Percentiles rank a stretch among this genome's conserved stretches.
These are phyloP conservation scores for Xiphorhynchus elegans DNA, from an alignment of 2,113 vertebrate species.

Conservation along the genomic window DNA sequence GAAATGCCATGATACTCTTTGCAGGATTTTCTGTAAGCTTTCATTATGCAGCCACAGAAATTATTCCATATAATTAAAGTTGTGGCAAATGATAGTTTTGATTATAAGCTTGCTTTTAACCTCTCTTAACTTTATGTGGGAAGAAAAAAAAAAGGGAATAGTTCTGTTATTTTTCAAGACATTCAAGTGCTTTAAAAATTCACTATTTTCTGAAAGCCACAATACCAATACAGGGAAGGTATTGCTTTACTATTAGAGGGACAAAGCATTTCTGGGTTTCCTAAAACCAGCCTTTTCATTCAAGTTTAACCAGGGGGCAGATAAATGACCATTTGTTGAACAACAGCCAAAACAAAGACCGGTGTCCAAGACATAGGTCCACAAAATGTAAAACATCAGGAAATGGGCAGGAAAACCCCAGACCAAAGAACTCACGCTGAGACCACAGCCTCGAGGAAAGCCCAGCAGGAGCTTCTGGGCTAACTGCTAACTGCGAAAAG, in stretches of 20 bases:
- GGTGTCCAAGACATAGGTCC: neutral
- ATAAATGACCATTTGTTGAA: neutral
- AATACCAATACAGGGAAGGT: neutral
- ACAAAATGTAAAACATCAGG: neutral
- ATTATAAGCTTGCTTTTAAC: constrained; percentile 12
- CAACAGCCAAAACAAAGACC: neutral
- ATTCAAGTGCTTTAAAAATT: neutral
- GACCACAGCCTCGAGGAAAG: neutral
- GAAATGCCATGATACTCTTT: neutral
- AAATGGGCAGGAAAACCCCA: constrained; percentile 13
- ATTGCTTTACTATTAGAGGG: neutral
- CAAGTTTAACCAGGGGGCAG: neutral
- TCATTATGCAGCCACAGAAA: constrained; percentile 2
- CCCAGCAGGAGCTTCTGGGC: constrained; percentile 10
- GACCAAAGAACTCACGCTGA: neutral
- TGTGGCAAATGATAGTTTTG: neutral
- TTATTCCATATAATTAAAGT: constrained; percentile 12
- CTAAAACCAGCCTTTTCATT: neutral
- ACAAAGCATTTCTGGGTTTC: neutral
- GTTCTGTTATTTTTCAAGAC: neutral
- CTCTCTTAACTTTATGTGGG: neutral
- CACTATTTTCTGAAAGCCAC: neutral
- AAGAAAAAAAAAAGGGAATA: neutral
- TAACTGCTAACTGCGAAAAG: neutral
- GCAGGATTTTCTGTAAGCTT: neutral